Conservation (phyloP, 2,113 vertebrate species). For the Raphicerus campestris region DNA sequence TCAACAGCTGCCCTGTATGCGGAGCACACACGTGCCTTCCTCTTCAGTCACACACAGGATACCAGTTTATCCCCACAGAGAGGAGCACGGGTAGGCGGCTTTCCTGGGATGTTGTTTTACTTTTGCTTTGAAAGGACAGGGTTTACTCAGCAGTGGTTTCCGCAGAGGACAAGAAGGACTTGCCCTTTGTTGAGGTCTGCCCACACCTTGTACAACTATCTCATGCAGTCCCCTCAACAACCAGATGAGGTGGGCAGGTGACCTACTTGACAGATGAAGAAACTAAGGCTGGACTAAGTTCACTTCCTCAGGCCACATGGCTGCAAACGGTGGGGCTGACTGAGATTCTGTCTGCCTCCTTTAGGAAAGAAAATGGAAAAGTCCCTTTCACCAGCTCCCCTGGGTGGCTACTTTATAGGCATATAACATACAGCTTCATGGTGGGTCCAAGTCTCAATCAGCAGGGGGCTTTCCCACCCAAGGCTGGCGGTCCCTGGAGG, state of each 20-base stretch:
- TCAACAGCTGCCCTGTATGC: conserved; percentile 95
- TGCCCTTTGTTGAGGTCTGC: neutral
- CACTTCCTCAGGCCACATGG: neutral
- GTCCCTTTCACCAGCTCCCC: neutral
- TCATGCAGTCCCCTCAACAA: no score
- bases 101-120: neutral
- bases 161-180: neutral
- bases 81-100: conserved; percentile 92
- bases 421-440: neutral
- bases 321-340: neutral
- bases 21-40: conserved; percentile 86
- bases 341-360: neutral
- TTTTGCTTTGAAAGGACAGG: neutral
- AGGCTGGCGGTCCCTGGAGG: neutral
- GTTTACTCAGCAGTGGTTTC: neutral
- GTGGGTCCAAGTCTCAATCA: neutral
- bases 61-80: conserved; percentile 95
- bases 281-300: neutral
- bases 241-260: neutral
- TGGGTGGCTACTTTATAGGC: neutral
- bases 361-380: neutral
- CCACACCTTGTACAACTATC: rapidly evolving
- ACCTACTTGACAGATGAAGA: neutral
- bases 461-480: neutral
- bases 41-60: conserved; percentile 91